Evolutionary conservation across 2,888 invertebrate species (phyloP), one percentile per base, ranked within the genome.

Genomic region (Melitaea athalia): DNA sequence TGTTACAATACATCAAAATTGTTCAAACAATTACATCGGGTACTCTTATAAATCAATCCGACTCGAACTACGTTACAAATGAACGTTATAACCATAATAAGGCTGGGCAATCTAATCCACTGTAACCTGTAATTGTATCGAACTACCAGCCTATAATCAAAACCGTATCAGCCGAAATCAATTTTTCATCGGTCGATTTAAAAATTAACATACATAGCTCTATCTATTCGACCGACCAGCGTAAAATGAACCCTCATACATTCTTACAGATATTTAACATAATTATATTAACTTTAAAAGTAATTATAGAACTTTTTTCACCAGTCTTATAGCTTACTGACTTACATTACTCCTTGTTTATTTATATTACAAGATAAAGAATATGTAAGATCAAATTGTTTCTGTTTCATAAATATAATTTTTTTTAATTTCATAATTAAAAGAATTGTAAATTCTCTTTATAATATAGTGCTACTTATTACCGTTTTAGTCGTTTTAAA

Each of bases 141-240:
- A 88, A 88, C 89, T 81, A 86, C 85, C 82, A 84, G 85, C 80
- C 87, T 91, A 85, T 92, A 91, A 92, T 92, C 91, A 91, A 88
- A 91, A 88, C 80, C 86, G 82, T 90, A 91, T 90, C 91, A 89
- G 82, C 79, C 83, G 81, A 91, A 92, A 92, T 92, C 91, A 92
- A 92, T 92, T 92, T 91, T 88, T 89, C 89, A 88, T 83, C 86
- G 86, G 81, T 79, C 87, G 85, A 85, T 87, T 90, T 87, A 84
- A 88, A 88, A 89, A 92, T 92, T 91, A 92, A 87, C 88, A 91
- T 89, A 89, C 85, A 83, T 80, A 86, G 80, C 80, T 78, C 77
- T 76, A 72, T 66, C 68, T 70, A 62, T 57, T 42, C 11, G 66
- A 47, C 69, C 77, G 75, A 73, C 87, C 86, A 85, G 67, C 76